These are phyloP conservation scores for Florisuga fusca DNA, from an alignment of 2,797 vertebrate species.

Conservation along the genomic window DNA sequence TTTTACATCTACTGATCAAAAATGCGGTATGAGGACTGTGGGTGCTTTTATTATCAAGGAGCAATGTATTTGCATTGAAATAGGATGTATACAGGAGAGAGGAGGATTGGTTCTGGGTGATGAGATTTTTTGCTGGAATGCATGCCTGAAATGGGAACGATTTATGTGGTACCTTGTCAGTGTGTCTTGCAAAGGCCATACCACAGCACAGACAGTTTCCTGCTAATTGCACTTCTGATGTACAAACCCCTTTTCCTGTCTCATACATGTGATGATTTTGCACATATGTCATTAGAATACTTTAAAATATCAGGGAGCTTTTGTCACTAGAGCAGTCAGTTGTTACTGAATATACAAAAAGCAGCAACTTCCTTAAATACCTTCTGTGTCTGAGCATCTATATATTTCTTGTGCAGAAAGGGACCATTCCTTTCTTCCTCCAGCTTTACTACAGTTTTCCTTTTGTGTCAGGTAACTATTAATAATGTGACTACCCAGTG, in stretches of 20 bases:
- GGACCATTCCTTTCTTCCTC: neutral
- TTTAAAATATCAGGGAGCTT: neutral
- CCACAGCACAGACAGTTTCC: neutral
- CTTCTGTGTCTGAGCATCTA: neutral
- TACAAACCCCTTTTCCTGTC: neutral
- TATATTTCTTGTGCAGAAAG: neutral
- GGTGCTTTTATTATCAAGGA: neutral
- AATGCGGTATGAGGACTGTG: neutral
- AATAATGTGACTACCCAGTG: accelerated
- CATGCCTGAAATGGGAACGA: neutral
- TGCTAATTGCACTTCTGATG: neutral
- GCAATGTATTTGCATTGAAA: neutral
- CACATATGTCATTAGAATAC: neutral
- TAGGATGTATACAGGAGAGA: neutral
- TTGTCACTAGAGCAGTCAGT: neutral
- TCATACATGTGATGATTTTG: neutral
- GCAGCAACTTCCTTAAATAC: neutral
- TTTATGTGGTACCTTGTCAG: neutral
- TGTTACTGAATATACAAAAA: neutral
- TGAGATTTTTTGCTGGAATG: neutral
- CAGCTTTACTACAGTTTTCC: neutral
- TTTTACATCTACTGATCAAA: neutral
- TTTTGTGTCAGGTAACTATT: neutral
- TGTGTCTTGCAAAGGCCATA: neutral
- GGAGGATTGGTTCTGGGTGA: neutral